Evolutionary conservation across 2,888 invertebrate genomes (phyloP).

Genomic region (Cataglyphis altisquamis): DNA sequence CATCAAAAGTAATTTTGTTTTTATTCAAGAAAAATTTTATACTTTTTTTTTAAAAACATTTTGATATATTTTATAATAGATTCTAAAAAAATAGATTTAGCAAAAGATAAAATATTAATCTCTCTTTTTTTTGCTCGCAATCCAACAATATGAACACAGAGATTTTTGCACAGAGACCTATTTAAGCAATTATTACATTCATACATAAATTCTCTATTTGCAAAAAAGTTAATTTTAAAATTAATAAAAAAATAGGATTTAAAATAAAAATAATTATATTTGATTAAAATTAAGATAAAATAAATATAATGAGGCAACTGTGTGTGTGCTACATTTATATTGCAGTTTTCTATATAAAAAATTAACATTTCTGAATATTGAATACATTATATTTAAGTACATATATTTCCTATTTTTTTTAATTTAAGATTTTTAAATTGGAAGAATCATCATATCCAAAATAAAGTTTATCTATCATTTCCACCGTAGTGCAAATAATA

Average conservation of each 20-base stretch:
- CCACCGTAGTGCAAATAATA: neutral
- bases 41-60: neutral
- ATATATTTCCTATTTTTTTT: neutral
- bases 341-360: neutral
- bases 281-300: neutral
- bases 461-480: neutral
- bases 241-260: neutral
- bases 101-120: neutral
- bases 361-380: neutral
- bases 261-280: neutral
- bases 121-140: neutral
- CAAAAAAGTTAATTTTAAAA: neutral
- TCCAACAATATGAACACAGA: neutral
- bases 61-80: neutral
- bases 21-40: neutral
- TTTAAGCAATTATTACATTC: neutral
- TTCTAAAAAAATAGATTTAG: neutral
- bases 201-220: neutral
- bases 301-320: conserved; percentile 6
- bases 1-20: conserved; percentile 3
- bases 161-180: neutral
- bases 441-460: neutral
- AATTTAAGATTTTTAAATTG: neutral
- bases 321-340: neutral
- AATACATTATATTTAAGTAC: neutral